phyloP scores from a whole-genome alignment of 2,797 vertebrate species.

The Artibeus lituratus region DNA sequence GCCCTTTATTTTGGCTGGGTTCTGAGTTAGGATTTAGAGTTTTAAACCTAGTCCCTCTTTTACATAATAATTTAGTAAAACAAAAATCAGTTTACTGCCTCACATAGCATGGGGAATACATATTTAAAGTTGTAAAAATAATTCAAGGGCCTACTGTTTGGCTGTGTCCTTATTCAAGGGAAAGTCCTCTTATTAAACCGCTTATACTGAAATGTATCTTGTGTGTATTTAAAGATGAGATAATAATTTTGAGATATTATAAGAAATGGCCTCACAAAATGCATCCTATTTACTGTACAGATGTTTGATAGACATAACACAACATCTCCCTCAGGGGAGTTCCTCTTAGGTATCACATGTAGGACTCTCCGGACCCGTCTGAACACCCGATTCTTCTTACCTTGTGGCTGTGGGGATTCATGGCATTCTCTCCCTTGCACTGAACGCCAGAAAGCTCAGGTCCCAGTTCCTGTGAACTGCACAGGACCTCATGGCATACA shows the following conservation, averaged over 20 bases:
- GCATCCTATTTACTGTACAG: background rate
- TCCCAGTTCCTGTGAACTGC: background rate
- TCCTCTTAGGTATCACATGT: background rate
- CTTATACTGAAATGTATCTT: background rate
- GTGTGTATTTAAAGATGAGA: background rate
- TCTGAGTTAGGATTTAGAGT: conserved; percentile 18
- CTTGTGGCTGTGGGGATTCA: background rate
- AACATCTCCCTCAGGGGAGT: background rate
- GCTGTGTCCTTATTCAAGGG: background rate
- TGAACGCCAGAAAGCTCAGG: background rate
- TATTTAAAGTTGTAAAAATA: conserved; percentile 25
- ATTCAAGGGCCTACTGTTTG: background rate
- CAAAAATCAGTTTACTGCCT: background rate
- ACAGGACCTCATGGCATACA: background rate
- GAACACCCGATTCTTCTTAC: background rate
- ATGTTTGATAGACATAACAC: background rate
- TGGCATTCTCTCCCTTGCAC: background rate
- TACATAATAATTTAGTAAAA: background rate
- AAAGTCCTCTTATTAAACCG: background rate
- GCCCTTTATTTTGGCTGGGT: background rate
- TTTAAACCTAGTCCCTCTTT: background rate
- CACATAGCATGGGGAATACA: background rate
- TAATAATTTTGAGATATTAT: background rate
- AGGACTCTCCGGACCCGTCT: background rate
- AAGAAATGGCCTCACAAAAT: background rate